These are phyloP conservation scores for Apamea sordens DNA, from an alignment of 2,888 invertebrate genomes.

Conservation along the genomic window DNA sequence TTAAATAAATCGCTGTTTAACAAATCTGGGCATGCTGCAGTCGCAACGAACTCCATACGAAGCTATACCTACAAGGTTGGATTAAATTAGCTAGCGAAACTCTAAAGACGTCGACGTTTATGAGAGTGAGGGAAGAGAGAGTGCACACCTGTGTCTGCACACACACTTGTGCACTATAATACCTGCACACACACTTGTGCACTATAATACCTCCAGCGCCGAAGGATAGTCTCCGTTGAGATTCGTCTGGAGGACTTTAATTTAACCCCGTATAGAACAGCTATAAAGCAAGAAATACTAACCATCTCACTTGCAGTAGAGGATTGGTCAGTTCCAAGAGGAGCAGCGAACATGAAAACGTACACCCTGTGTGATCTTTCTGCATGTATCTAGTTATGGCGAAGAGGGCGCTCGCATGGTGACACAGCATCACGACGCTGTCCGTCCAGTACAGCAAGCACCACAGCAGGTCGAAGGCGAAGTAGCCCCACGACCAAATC, in stretches of 20 bases:
- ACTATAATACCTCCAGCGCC: not conserved
- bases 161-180: not conserved
- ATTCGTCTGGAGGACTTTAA: not conserved
- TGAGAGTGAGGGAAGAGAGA: not conserved
- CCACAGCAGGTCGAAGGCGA: constrained; percentile 91
- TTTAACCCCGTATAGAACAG: not conserved
- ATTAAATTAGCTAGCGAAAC: not conserved
- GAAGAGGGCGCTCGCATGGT: constrained; percentile 88
- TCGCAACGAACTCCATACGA: not conserved
- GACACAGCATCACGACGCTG: constrained; percentile 88
- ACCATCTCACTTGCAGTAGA: constrained; percentile 91
- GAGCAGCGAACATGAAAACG: constrained; percentile 89
- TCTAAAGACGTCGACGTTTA: not conserved
- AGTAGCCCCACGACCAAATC: constrained; percentile 91
- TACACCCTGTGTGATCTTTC: constrained; percentile 88
- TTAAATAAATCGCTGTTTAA: not conserved
- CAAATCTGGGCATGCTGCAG: not conserved
- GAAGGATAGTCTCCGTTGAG: not conserved
- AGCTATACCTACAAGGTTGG: not conserved
- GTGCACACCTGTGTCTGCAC: not conserved
- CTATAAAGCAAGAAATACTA: constrained; percentile 16
- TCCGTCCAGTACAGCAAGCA: constrained; percentile 88
- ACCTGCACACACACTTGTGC: not conserved
- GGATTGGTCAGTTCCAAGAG: constrained; percentile 92
- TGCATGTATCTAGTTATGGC: constrained; percentile 88